These are phyloP conservation scores for Nowickia ferox DNA, from an alignment of 2,888 invertebrate species.

Conservation along the genomic window DNA sequence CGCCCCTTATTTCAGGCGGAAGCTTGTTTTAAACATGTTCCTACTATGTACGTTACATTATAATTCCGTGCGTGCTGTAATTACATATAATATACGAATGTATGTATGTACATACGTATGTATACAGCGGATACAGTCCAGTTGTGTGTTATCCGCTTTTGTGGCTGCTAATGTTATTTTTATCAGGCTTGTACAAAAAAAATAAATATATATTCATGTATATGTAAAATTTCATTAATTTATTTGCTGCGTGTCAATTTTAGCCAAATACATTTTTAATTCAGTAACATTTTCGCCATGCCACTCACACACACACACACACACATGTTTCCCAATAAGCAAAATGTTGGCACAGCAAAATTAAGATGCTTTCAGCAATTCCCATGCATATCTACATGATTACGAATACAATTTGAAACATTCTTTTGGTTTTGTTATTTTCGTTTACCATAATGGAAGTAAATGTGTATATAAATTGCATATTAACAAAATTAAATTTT, in stretches of 20 bases:
- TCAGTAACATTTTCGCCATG: conserved; percentile 28
- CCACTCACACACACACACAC: conserved; percentile 10
- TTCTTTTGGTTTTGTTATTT: background rate
- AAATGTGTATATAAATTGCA: conserved; percentile 36
- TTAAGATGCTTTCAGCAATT: conserved; percentile 33
- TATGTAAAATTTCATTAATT: conserved; percentile 38
- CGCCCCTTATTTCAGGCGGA: background rate
- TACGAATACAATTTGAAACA: background rate
- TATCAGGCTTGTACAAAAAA: background rate
- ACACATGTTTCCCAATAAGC: conserved; percentile 12
- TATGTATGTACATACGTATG: background rate
- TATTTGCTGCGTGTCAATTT: conserved; percentile 6
- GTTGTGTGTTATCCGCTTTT: background rate
- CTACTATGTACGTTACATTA: background rate
- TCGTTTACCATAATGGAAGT: background rate
- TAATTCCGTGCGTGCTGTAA: conserved; percentile 33
- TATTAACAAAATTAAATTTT: conserved; percentile 48
- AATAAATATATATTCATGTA: background rate
- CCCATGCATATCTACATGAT: background rate
- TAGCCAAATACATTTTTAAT: conserved; percentile 12
- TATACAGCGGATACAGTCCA: background rate
- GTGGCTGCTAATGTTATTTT: conserved; percentile 1
- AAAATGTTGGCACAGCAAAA: conserved; percentile 17
- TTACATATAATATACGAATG: background rate
- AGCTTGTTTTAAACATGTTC: background rate